Base-by-base conservation (phyloP, 2,113 vertebrate species). In the Diadophis punctatus region DNA sequence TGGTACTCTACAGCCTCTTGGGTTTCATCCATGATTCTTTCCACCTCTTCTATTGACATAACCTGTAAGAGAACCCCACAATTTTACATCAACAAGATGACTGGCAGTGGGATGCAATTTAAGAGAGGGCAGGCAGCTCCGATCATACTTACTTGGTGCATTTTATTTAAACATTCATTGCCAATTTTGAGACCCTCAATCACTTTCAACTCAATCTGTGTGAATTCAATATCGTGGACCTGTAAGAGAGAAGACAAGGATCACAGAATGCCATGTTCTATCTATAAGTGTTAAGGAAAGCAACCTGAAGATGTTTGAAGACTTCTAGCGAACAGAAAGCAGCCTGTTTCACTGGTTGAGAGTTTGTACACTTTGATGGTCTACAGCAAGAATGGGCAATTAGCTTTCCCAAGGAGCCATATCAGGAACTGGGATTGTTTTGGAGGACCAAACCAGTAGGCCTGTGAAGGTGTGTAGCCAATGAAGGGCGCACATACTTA, bases 31-130 rank as follows among this genome's bases (percentile, higher is more conserved):
- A 99, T 98, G 4, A 99, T 99, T 48, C 98, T 97, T 88, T 99
- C 99, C n/a, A 99, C 99, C 3, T 99, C 99, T 90, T 99, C 99
- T 51, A 99, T 97, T 8, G 99, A 99, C 98, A 99, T 98, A 34
- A 99, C 97, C 99, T 99, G 91, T 3, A 25, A 9, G 60, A 90
- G 94, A 90, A 93, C 10, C 34, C 60, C 55, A 51, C 53, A 90
- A 43, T 27, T 0, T 2, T 90, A 20, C 0, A 0, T 0, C 0
- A 58, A 85, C 30, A 92, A 91, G 0, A 39, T 43, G 86, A 18
- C 3, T 80, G 6, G 18, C 3, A 53, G 49, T 52, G 16, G 3
- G 1, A n/a, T 68, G 39, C 5, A 0, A 85, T 88, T 0, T 0
- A 0, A 25, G 0, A 25, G n/a, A 0, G 3, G 22, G 85, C 46